Conservation (phyloP, 2,888 invertebrate genomes). For the Meghimatium bilineatum region DNA sequence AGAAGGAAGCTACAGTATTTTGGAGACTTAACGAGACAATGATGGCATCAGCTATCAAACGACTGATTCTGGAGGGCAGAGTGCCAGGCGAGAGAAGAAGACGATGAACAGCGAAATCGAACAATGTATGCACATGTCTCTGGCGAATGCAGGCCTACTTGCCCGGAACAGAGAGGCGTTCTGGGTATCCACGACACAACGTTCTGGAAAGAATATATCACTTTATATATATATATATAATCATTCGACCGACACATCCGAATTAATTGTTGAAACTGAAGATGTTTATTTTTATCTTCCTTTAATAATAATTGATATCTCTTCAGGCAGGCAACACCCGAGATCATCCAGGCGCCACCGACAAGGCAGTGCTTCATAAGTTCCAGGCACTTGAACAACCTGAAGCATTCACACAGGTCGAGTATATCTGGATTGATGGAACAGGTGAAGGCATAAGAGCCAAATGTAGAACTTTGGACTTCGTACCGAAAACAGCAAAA, state of each 20-base stretch:
- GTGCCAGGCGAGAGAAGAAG: too few species aligned
- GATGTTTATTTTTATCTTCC: background rate
- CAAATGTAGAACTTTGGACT: slow-evolving; percentile 72
- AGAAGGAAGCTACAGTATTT: too few species aligned
- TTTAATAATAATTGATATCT: too few species aligned
- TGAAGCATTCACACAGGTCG: slow-evolving; percentile 66
- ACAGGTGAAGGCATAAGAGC: slow-evolving; percentile 74
- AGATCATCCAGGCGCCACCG: slow-evolving; percentile 42
- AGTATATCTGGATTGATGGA: slow-evolving; percentile 77
- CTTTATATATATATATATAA: too few species aligned
- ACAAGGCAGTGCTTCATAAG: slow-evolving; percentile 61
- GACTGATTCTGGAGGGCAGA: too few species aligned
- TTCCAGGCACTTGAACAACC: slow-evolving; percentile 66
- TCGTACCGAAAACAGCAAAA: slow-evolving; percentile 63
- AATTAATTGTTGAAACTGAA: background rate
- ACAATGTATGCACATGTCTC: too few species aligned
- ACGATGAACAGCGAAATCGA: too few species aligned
- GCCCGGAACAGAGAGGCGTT: too few species aligned
- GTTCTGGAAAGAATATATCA: too few species aligned
- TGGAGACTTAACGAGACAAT: too few species aligned
- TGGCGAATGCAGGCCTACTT: too few species aligned
- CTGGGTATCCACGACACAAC: too few species aligned
- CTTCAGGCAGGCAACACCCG: background rate
- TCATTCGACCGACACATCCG: background rate
- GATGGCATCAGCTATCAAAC: background rate